phyloP scores from a whole-genome alignment of 2,888 invertebrate species.

The Sphinx pinastri region DNA sequence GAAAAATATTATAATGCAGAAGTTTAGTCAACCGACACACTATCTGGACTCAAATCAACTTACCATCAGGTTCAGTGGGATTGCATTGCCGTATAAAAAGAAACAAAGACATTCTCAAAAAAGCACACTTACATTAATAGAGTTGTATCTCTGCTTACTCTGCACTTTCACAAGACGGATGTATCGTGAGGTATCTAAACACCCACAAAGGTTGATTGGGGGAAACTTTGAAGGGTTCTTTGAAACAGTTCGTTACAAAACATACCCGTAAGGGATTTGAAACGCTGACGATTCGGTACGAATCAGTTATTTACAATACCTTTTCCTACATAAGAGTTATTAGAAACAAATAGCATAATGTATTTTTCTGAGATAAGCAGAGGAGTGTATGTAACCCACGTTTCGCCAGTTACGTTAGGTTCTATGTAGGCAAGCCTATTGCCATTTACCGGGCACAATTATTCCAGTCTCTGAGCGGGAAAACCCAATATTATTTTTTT shows the following conservation, averaged over 20 bases:
- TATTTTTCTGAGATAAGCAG: not conserved
- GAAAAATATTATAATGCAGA: too few relatives aligned
- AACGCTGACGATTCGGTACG: constrained; percentile 14
- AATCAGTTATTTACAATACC: constrained; percentile 8
- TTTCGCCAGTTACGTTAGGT: not conserved
- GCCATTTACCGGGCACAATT: too few relatives aligned
- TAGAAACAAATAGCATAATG: not conserved
- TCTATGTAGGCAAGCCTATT: too few relatives aligned
- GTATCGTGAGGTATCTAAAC: constrained; percentile 38
- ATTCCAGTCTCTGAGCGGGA: too few relatives aligned
- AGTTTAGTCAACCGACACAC: too few relatives aligned
- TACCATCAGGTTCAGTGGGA: too few relatives aligned
- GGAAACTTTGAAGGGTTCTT: constrained; percentile 38
- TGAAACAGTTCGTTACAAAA: constrained; percentile 29
- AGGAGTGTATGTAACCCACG: not conserved
- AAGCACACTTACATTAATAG: not conserved
- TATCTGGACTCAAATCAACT: too few relatives aligned
- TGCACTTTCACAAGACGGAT: constrained; percentile 29
- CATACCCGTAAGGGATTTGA: constrained; percentile 29
- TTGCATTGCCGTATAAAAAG: too few relatives aligned
- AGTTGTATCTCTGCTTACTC: constrained; percentile 26
- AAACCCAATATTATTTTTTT: too few relatives aligned
- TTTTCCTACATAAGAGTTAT: too few relatives aligned
- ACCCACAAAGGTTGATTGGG: constrained; percentile 44
- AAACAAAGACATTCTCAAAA: not conserved